Evolutionary conservation across 2,888 invertebrate genomes (phyloP).

Genomic region (Apotomis turbidana): DNA sequence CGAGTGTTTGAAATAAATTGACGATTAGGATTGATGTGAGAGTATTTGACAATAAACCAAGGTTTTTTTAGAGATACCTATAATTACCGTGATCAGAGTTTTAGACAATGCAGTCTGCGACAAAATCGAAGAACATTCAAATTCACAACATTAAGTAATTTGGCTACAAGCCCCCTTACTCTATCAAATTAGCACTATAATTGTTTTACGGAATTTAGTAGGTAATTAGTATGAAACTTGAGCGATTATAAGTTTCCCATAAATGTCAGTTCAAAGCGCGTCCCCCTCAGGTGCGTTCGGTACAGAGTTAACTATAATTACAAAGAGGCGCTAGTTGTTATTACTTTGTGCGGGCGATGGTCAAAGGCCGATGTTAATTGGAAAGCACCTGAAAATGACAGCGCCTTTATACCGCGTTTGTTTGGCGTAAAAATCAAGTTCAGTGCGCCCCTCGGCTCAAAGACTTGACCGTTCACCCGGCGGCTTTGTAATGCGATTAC

Average conservation of each 20-base stretch:
- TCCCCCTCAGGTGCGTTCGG: slow-evolving; percentile 29
- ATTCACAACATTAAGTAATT: neutral
- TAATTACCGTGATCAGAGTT: neutral
- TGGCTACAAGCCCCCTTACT: neutral
- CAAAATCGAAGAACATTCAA: neutral
- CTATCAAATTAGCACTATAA: slow-evolving; percentile 12
- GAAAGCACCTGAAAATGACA: slow-evolving; percentile 82
- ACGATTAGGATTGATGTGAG: too few relatives aligned
- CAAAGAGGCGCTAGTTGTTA: slow-evolving; percentile 68
- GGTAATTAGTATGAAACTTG: slow-evolving; percentile 7
- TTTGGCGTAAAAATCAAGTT: slow-evolving; percentile 81
- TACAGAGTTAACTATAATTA: slow-evolving; percentile 62
- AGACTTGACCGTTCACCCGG: slow-evolving; percentile 77
- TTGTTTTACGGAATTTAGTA: slow-evolving; percentile 5
- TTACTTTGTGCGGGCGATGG: slow-evolving; percentile 70
- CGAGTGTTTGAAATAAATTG: neutral
- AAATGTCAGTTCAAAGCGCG: slow-evolving; percentile 40
- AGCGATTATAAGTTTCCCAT: slow-evolving; percentile 25
- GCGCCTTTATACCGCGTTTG: slow-evolving; percentile 77
- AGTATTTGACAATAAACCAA: too few relatives aligned
- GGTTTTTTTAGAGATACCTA: neutral
- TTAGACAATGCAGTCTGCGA: neutral
- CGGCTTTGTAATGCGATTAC: slow-evolving; percentile 83
- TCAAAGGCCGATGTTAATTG: slow-evolving; percentile 83
- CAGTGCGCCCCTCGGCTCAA: slow-evolving; percentile 66